Evolutionary conservation across 2,113 vertebrate species (phyloP), one percentile per base, ranked within the genome.

Genomic region (Notechis scutatus): DNA sequence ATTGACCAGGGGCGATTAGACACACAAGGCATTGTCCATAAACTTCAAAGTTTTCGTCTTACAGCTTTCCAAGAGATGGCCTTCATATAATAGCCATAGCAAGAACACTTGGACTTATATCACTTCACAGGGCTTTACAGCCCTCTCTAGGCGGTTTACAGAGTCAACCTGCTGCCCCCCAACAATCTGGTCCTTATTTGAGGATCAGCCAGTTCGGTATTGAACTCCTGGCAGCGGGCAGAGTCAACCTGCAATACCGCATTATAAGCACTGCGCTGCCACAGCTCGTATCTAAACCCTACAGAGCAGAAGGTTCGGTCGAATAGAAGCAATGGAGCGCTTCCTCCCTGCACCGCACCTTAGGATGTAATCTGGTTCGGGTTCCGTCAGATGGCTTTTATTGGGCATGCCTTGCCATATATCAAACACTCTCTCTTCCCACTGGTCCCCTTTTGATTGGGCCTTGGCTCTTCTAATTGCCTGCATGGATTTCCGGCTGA

Each of bases 341-440:
- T 52, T 2, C 91, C n/a, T 45, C 5, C 93, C 23, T 74, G 0
- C 0, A 90, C 55, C 4, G 54, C 95, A 98, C 97, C 96, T 97
- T 87, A 87, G 56, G 88, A 97, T 94, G 47, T 95, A 96, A 90
- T 45, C 88, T 21, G 85, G 74, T 85, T 61, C 87, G 89, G n/a
- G 92, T 34, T 94, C 42, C n/a, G 47, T 42, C 21, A n/a, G 55
- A 92, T 92, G 74, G 39, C 26, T 3, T 81, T 21, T 56, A 3
- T 26, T 55, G 89, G 7, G 11, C 3, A 0, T 90, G 39, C 92
- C 93, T 87, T 61, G 47, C 4, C 90, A 59, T 23, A 42, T 87
- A 92, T 92, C 54, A 85, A 15, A 45, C 86, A 50, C 0, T n/a
- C n/a, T 0, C 50, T 85, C 57, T 91, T 85, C 89, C 87, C 14